Evolutionary conservation across 2,797 vertebrate species (phyloP).

Genomic region (Heteromormyrus szaboi): DNA sequence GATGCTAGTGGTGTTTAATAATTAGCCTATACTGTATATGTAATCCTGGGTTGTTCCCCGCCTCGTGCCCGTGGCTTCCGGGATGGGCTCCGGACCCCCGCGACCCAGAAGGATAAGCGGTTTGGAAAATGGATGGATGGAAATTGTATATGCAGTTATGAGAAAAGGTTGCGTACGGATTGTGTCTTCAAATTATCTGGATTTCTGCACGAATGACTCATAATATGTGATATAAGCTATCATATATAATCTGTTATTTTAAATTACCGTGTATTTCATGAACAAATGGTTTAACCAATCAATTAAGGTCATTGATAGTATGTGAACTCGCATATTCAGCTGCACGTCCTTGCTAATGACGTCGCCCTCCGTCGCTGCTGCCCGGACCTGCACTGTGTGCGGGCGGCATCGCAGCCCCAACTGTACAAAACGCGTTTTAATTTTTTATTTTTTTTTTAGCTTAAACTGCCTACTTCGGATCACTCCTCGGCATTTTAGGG

Average conservation of each 20-base stretch:
- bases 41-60: too few relatives aligned
- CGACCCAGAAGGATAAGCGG: too few relatives aligned
- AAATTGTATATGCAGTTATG: background rate
- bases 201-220: background rate
- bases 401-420: background rate
- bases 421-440: background rate
- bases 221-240: background rate
- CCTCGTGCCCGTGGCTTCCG: too few relatives aligned
- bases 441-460: background rate
- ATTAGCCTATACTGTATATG: background rate
- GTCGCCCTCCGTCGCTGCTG: background rate
- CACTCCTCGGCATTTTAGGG: background rate
- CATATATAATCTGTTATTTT: background rate
- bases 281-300: background rate
- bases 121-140: too few relatives aligned
- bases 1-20: background rate
- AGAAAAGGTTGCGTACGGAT: background rate
- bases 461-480: background rate
- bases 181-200: background rate
- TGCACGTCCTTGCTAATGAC: background rate
- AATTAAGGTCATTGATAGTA: background rate
- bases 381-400: background rate
- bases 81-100: too few relatives aligned
- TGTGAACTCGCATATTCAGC: background rate
- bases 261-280: background rate